Conservation (phyloP, 2,888 invertebrate genomes). For the Tyria jacobaeae region DNA sequence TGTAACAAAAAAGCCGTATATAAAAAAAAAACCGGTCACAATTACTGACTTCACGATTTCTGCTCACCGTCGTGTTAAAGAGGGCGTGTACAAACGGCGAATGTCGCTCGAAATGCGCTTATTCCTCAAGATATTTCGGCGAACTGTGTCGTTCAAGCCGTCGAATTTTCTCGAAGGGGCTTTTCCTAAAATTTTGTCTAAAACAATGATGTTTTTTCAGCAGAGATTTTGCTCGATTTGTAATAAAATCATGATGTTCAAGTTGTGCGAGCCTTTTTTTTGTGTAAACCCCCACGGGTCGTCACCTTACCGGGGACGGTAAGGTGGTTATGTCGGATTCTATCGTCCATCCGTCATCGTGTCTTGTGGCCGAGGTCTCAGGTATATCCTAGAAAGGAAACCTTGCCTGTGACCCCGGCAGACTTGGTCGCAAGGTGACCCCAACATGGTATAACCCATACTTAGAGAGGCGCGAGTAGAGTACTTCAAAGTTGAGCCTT, state of each 20-base stretch:
- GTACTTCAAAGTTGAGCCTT: too few species aligned
- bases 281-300: too few species aligned
- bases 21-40: background rate
- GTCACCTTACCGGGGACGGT: too few species aligned
- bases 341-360: too few species aligned
- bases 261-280: too few species aligned
- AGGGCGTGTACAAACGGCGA: slow-evolving; percentile 15
- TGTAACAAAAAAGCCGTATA: background rate
- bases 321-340: too few species aligned
- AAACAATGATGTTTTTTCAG: background rate
- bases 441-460: too few species aligned
- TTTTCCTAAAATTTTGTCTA: background rate
- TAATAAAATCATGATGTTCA: background rate
- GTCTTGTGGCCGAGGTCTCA: too few species aligned
- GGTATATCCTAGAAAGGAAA: too few species aligned
- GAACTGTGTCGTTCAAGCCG: slow-evolving; percentile 7
- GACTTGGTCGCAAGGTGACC: too few species aligned
- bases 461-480: too few species aligned
- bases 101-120: slow-evolving; percentile 18
- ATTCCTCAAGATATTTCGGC: slow-evolving; percentile 14
- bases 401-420: too few species aligned
- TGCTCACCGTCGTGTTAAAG: slow-evolving; percentile 16
- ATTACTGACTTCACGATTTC: slow-evolving; percentile 11
- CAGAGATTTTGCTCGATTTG: background rate
- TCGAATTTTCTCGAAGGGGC: slow-evolving; percentile 8